Conservation (phyloP, 1,140 invertebrate species). For the Augochlora pura region DNA sequence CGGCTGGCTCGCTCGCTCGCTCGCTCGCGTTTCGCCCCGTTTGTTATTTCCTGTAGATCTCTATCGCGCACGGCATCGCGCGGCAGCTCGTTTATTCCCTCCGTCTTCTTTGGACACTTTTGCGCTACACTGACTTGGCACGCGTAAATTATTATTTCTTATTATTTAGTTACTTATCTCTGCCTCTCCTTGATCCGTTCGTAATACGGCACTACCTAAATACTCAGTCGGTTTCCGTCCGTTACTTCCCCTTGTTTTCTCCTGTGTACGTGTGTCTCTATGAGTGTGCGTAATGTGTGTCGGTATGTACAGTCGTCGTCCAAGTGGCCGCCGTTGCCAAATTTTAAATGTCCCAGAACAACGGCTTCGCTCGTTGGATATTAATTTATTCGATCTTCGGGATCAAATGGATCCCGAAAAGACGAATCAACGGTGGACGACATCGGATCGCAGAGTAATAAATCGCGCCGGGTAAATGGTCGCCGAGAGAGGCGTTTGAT, state of each 20-base stretch:
- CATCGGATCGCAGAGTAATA: no score
- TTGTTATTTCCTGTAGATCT: slow-evolving; percentile 7
- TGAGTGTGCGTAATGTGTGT: not conserved
- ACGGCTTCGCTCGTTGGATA: no score
- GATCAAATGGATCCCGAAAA: no score
- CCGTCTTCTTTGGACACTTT: slow-evolving; percentile 22
- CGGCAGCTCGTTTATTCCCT: not conserved
- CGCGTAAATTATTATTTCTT: slow-evolving; percentile 65
- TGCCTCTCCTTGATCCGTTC: slow-evolving; percentile 23
- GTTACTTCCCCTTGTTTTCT: slow-evolving; percentile 9
- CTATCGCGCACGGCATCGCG: no score
- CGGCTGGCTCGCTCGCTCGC: no score
- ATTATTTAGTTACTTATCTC: slow-evolving; percentile 28
- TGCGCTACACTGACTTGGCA: slow-evolving; percentile 68
- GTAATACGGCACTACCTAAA: slow-evolving; percentile 68
- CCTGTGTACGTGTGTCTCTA: not conserved
- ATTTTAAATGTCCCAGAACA: no score
- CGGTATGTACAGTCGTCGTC: no score
- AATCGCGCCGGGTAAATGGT: no score
- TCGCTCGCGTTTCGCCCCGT: not conserved
- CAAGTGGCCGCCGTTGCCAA: no score
- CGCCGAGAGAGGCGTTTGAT: no score
- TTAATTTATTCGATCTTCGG: no score
- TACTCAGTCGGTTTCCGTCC: slow-evolving; percentile 71
- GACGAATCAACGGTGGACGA: no score